phyloP scores from a whole-genome alignment of 1,140 invertebrate species.

The Drosophila fuyamai region DNA sequence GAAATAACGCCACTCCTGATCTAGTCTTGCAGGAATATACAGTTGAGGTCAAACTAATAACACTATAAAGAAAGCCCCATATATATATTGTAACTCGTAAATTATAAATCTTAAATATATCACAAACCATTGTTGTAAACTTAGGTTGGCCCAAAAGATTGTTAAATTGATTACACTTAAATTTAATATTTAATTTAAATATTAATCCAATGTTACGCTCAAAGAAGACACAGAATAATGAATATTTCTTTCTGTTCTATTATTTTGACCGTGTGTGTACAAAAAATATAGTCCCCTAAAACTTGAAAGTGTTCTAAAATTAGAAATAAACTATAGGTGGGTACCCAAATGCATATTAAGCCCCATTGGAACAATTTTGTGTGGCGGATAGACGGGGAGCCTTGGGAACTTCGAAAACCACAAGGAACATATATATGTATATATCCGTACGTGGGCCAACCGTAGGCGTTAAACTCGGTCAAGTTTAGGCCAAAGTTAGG shows the following conservation, averaged over 20 bases:
- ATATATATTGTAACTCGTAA: no score
- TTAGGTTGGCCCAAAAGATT: no score
- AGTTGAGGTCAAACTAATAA: background rate
- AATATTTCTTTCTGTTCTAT: background rate
- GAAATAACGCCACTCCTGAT: conserved; percentile 37
- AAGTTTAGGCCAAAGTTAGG: conserved; percentile 50
- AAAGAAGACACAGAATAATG: no score
- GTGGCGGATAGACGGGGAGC: conserved; percentile 2
- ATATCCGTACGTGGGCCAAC: background rate
- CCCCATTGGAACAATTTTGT: background rate
- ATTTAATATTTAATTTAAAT: no score
- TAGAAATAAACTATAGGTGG: conserved; percentile 25
- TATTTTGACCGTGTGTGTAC: background rate
- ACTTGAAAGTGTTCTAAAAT: conserved; percentile 29
- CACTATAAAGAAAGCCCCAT: no score
- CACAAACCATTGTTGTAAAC: no score
- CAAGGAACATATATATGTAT: background rate
- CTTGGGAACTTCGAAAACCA: conserved; percentile 28
- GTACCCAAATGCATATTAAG: conserved; percentile 4
- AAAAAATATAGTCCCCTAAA: conserved; percentile 3
- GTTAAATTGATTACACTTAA: no score
- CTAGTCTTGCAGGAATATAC: conserved; percentile 9
- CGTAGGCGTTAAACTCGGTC: conserved; percentile 50
- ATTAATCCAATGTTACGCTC: no score
- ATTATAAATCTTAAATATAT: no score